These are phyloP conservation scores for Phyllotis vaccarum DNA, from an alignment of 2,797 vertebrate genomes.

Conservation along the genomic window DNA sequence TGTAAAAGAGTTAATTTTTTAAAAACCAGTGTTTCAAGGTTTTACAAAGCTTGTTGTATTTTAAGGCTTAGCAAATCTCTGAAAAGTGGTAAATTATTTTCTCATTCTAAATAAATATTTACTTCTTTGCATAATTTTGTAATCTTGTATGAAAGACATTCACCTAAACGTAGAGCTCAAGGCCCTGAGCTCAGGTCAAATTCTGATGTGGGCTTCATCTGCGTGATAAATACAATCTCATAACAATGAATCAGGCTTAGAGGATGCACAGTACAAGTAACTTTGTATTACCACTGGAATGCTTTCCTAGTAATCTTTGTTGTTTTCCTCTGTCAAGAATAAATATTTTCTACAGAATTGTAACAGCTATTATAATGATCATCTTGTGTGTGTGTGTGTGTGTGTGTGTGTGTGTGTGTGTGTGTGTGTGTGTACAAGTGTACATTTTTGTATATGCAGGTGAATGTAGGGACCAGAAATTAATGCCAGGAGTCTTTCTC, in stretches of 20 bases:
- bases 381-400: background rate
- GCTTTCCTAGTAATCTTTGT: background rate
- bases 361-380: background rate
- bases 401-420: background rate
- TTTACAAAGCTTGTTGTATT: background rate
- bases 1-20: background rate
- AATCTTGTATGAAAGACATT: background rate
- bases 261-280: accelerated
- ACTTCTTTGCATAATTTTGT: background rate
- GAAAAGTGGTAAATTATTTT: background rate
- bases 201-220: background rate
- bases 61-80: background rate
- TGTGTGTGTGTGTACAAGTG: background rate
- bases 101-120: slow-evolving; percentile 3
- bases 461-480: background rate
- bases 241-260: background rate
- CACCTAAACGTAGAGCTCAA: background rate
- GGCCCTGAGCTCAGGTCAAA: background rate
- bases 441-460: background rate
- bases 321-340: background rate
- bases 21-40: background rate
- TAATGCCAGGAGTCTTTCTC: background rate
- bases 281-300: background rate
- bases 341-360: background rate
- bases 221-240: background rate